Conservation (phyloP, 2,113 vertebrate species). For the Corythornis cristatus region DNA sequence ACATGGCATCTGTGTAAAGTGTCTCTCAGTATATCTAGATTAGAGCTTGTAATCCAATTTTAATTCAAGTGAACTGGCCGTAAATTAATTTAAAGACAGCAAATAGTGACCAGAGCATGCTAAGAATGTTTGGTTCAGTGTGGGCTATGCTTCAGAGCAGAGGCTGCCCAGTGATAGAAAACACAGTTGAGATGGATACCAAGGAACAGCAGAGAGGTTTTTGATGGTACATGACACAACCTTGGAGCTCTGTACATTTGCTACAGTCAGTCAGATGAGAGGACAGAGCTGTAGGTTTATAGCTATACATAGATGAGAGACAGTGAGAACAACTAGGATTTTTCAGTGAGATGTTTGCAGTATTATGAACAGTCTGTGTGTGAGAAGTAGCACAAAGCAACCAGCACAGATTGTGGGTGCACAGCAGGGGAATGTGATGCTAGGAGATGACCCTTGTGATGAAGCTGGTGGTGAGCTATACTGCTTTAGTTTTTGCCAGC, state of each 20-base stretch:
- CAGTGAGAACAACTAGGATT: neutral
- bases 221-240: fast-evolving
- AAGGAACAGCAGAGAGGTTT: neutral
- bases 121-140: neutral
- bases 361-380: neutral
- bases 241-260: neutral
- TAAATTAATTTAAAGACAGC: neutral
- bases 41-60: neutral
- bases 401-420: fast-evolving
- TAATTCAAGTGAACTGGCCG: neutral
- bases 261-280: neutral
- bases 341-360: neutral
- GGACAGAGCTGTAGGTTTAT: neutral
- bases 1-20: neutral
- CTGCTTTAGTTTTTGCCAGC: neutral
- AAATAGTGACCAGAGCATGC: neutral
- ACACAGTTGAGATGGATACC: neutral
- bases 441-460: neutral
- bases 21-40: neutral
- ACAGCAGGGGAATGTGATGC: neutral
- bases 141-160: neutral
- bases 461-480: neutral
- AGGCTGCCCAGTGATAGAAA: neutral
- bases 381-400: fast-evolving
- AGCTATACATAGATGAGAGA: neutral